Base-by-base conservation (phyloP, 2,113 vertebrate species). In the Gila orcuttii region DNA sequence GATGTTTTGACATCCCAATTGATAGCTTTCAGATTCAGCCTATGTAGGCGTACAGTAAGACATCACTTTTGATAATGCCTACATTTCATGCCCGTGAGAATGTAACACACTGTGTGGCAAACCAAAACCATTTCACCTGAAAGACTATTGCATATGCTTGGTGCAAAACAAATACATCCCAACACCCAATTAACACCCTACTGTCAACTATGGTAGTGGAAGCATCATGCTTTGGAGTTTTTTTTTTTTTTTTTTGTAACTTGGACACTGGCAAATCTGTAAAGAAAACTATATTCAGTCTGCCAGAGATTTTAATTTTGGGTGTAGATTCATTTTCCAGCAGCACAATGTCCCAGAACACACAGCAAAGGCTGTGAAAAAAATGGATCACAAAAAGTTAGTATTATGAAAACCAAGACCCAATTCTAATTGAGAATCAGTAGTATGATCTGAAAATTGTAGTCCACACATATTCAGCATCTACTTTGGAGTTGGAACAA, bases 241-340 rank as follows among this genome's bases (percentile, higher is more conserved):
- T 42, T 47, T 39, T 39, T 39, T 39, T 1, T 36, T 6, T 47
- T 45, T 47, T 42, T 9, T 15, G 7, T 28, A 52, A 52, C n/a
- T 25, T 74, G 71, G 71, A 74, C 71, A 47, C 5, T 47, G 42
- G 42, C 71, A 74, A 74, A 74, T 74, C 71, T 74, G 42, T 28
- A 13, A 25, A 45, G 42, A 47, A 25, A 74, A 25, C 36, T 23
- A 25, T 23, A 74, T 74, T 74, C 71, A 74, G 39, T n/a, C 39
- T 47, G 42, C 42, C 42, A 74, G 42, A 71, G 36, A 39, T 69
- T 21, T 69, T 21, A 39, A 69, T 3, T 69, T 36, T 45, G 36
- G 25, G 50, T 33, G 47, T 28, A 50, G 47, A 78, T 78, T 55
- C 1, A 11, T 57, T 78, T 78, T 78, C 31, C 19, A 9, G 66